Evolutionary conservation across 1,140 invertebrate genomes (phyloP).

Genomic region (Hylaeus anthracinus): DNA sequence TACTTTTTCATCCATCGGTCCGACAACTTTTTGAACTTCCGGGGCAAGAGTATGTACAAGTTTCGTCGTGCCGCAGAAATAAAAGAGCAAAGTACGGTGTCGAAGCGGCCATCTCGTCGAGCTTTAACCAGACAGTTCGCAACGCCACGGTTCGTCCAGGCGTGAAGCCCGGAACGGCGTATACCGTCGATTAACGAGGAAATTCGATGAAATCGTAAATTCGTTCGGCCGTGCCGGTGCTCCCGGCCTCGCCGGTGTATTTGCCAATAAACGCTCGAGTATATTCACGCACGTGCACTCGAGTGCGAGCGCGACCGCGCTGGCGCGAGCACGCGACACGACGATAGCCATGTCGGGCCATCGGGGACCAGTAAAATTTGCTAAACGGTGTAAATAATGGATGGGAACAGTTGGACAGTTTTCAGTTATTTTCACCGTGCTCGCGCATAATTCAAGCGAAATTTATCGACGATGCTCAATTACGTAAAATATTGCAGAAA

Average conservation of each 20-base stretch:
- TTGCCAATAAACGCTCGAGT: conserved; percentile 60
- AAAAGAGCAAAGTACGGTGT: conserved; percentile 20
- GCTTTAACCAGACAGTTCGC: conserved; percentile 38
- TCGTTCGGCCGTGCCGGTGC: conserved; percentile 57
- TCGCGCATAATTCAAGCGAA: conserved; percentile 73
- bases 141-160: conserved; percentile 43
- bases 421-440: conserved; percentile 74
- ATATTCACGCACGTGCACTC: conserved; percentile 43
- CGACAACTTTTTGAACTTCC: conserved; percentile 27
- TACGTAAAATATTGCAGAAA: conserved; percentile 78
- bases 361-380: conserved; percentile 73
- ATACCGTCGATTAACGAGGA: conserved; percentile 68
- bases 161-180: conserved; percentile 62
- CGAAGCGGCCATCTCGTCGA: conserved; percentile 47
- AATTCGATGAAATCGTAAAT: conserved; percentile 73
- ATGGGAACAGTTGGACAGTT: conserved; percentile 76
- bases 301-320: not conserved
- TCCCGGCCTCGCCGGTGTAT: conserved; percentile 32
- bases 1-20: not conserved
- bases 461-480: conserved; percentile 76
- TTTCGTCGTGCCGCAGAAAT: not conserved
- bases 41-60: not conserved
- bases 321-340: not conserved
- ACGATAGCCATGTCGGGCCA: conserved; percentile 42
- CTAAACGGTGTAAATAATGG: conserved; percentile 78